Conservation (phyloP, 2,888 invertebrate genomes). For the Eilema sororculum region DNA sequence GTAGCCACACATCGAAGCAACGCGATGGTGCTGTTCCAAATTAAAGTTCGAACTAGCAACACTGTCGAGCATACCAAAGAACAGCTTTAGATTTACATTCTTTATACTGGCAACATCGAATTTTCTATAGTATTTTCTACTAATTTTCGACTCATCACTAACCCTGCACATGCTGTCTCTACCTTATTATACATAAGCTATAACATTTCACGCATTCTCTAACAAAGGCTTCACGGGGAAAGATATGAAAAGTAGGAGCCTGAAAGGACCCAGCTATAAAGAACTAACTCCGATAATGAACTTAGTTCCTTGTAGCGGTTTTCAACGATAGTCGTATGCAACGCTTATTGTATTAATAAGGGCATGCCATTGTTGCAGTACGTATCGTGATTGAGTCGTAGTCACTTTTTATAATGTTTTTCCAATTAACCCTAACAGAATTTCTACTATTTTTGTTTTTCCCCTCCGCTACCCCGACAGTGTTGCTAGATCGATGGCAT, state of each 20-base stretch:
- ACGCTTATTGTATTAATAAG: constrained; percentile 87
- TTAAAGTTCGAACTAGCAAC: constrained; percentile 71
- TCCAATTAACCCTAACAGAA: constrained; percentile 57
- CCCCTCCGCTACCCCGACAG: constrained; percentile 62
- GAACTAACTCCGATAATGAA: constrained; percentile 54
- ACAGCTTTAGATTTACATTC: constrained; percentile 50
- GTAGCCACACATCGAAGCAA: constrained; percentile 55
- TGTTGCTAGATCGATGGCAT: constrained; percentile 75
- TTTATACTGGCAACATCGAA: constrained; percentile 47
- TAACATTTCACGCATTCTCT: constrained; percentile 73
- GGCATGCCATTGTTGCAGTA: constrained; percentile 85
- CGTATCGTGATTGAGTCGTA: constrained; percentile 85
- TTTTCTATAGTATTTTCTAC: constrained; percentile 57
- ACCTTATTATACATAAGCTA: constrained; percentile 74
- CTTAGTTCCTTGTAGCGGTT: constrained; percentile 74
- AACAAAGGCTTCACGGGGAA: constrained; percentile 67
- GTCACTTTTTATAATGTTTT: constrained; percentile 36
- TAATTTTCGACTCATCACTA: constrained; percentile 87
- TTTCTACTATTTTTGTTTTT: constrained; percentile 64
- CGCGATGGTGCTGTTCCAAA: constrained; percentile 64
- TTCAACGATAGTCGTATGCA: constrained; percentile 83
- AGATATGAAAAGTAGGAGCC: constrained; percentile 61
- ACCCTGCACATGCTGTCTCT: constrained; percentile 69
- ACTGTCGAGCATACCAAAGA: constrained; percentile 67
- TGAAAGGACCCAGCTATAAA: constrained; percentile 61